Percentiles rank a stretch among this genome's conserved stretches.
Evolutionary conservation across 1,140 invertebrate species (phyloP).

Genomic region (Sinella curviseta): DNA sequence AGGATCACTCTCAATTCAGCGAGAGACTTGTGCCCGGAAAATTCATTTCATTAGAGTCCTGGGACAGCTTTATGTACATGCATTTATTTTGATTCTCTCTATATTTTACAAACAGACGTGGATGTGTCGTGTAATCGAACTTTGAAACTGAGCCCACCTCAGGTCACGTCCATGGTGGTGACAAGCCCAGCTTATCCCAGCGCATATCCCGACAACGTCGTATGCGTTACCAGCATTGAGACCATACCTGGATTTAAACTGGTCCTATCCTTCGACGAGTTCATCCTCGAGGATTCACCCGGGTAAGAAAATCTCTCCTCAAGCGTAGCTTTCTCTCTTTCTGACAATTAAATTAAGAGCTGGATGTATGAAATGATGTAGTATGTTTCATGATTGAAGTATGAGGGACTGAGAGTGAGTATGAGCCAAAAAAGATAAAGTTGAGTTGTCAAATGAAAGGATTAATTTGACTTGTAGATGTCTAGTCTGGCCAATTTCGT

Average conservation of each 20-base stretch:
- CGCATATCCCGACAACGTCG: slow-evolving; percentile 68
- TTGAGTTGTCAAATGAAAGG: too few species aligned
- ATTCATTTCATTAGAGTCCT: neutral
- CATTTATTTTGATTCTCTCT: neutral
- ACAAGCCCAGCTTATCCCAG: slow-evolving; percentile 70
- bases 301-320: slow-evolving; percentile 59
- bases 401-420: too few species aligned
- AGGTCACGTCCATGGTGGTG: slow-evolving; percentile 55
- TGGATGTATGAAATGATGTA: neutral
- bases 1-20: neutral
- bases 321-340: neutral
- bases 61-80: neutral
- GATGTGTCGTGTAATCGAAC: slow-evolving; percentile 63
- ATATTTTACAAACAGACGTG: slow-evolving; percentile 22
- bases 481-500: too few species aligned
- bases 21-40: neutral
- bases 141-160: slow-evolving; percentile 54
- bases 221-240: slow-evolving; percentile 63
- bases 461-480: too few species aligned
- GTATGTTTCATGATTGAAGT: too few species aligned
- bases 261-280: slow-evolving; percentile 67
- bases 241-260: slow-evolving; percentile 63
- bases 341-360: neutral
- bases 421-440: too few species aligned
- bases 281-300: slow-evolving; percentile 68